Evolutionary conservation across 2,888 invertebrate genomes (phyloP), one percentile per base, ranked within the genome.

Genomic region (Netelia fuscicornis): DNA sequence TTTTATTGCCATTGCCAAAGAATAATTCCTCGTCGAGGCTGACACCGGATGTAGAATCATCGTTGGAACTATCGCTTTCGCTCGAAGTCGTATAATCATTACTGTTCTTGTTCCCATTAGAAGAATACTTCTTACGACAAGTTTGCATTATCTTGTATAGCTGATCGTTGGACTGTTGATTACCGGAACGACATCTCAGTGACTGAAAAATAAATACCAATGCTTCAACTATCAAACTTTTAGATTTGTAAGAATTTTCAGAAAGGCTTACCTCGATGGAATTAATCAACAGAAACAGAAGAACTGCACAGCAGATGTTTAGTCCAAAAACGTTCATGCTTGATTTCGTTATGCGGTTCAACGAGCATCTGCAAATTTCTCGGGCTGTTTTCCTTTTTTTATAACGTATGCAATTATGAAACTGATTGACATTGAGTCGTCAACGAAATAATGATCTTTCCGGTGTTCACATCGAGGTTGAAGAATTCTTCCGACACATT

Each of bases 171-270:
- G 95, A 94, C n/a, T 95, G 94, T 30, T 95, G 95, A 77, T 95
- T 95, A 67, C 95, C 95, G 0, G 95, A 94, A 11, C 95, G 95
- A 88, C 96, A 96, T 89, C 94, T 95, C 25, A 96, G 89, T 9
- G 95, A 94, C 95, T 95, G 64, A 11, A 37, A 58, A 58, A 74
- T 25, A 23, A 13, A n/a, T 20, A 23, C n/a, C n/a, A 60, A 20
- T 8, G 8, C 58, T 75, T 13, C 20, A n/a, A 37, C 5, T 23
- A 17, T 11, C 2, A 2, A 1, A 62, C 1, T 65, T 42, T 44
- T 17, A 65, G 17, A 9, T 44, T 44, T 13, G 5, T 25, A 10
- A 25, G 5, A 54, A 54, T 72, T 68, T 77, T 58, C 10, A 2
- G 10, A 42, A 0, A 10, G 1, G 76, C 79, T 20, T 62, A 87